phyloP scores from a whole-genome alignment of 2,888 invertebrate species.

The Hypomecis atomaria region DNA sequence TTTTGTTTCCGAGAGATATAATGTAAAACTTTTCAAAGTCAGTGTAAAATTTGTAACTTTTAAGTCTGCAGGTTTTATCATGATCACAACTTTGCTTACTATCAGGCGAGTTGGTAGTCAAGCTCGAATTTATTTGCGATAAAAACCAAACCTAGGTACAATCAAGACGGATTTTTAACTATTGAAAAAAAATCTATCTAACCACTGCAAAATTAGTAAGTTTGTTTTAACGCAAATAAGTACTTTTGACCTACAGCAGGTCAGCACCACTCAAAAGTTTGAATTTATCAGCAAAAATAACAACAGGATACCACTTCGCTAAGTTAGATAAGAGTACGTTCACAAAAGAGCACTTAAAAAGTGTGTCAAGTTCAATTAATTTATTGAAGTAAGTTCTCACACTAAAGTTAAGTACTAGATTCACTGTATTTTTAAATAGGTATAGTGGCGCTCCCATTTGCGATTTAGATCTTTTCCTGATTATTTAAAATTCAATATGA shows the following conservation, averaged over 20 bases:
- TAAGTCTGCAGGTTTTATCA: too few relatives aligned
- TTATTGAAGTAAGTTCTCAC: conserved; percentile 13
- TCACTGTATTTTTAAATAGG: background rate
- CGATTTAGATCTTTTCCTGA: conserved; percentile 9
- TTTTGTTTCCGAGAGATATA: too few relatives aligned
- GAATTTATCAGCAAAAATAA: background rate
- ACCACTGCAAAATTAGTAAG: background rate
- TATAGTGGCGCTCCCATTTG: background rate
- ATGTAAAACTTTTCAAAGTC: too few relatives aligned
- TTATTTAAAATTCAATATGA: conserved; percentile 12
- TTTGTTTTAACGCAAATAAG: background rate
- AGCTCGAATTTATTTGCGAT: too few relatives aligned
- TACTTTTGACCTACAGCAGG: too few relatives aligned
- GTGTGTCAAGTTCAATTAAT: conserved; percentile 22
- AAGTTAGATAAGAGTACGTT: background rate
- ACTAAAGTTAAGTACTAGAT: background rate
- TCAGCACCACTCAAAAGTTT: too few relatives aligned
- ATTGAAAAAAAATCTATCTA: background rate
- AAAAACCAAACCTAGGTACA: too few relatives aligned
- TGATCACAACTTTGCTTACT: too few relatives aligned
- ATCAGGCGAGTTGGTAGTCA: too few relatives aligned
- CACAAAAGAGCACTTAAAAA: conserved; percentile 4
- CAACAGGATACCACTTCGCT: background rate
- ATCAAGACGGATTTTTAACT: too few relatives aligned
- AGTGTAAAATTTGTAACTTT: too few relatives aligned